Evolutionary conservation across 2,888 invertebrate genomes (phyloP), one percentile per base, ranked within the genome.

Genomic region (Volucella inflata): DNA sequence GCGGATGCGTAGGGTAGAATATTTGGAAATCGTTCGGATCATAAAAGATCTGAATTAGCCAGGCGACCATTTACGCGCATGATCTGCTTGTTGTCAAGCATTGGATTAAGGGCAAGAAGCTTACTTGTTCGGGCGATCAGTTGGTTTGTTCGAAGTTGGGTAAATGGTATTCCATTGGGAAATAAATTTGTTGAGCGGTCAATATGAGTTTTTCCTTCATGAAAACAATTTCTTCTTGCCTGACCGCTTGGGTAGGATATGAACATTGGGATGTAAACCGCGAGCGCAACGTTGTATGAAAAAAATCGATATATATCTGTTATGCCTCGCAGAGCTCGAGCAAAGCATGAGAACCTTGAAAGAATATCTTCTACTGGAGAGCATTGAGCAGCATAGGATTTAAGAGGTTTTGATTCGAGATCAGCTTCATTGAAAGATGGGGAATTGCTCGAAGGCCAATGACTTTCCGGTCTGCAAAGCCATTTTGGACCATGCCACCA

Each of bases 401-500:
- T 75, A 2, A 75, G 2, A 48, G 57, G 57, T 36, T 76, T 76
- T 3, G 57, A 38, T 30, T 65, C 79, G 85, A n/a, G n/a, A n/a
- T n/a, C n/a, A n/a, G n/a, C n/a, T n/a, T n/a, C n/a, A n/a, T n/a
- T n/a, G n/a, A n/a, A n/a, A n/a, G n/a, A n/a, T n/a, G n/a, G n/a
- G n/a, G n/a, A n/a, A n/a, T n/a, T n/a, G n/a, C n/a, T n/a, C n/a
- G n/a, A n/a, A n/a, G n/a, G n/a, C n/a, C n/a, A n/a, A n/a, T n/a
- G n/a, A n/a, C n/a, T n/a, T n/a, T n/a, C n/a, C n/a, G n/a, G n/a
- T n/a, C n/a, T n/a, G n/a, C n/a, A n/a, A n/a, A n/a, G n/a, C n/a
- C n/a, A n/a, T 8, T 0, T 0, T 38, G 71, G 84, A 0, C 79
- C 87, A 38, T 74, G 51, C 87, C 76, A 87, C 84, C 79, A 85